These are phyloP conservation scores for Diarsia brunnea DNA, from an alignment of 2,888 invertebrate species.

Conservation along the genomic window DNA sequence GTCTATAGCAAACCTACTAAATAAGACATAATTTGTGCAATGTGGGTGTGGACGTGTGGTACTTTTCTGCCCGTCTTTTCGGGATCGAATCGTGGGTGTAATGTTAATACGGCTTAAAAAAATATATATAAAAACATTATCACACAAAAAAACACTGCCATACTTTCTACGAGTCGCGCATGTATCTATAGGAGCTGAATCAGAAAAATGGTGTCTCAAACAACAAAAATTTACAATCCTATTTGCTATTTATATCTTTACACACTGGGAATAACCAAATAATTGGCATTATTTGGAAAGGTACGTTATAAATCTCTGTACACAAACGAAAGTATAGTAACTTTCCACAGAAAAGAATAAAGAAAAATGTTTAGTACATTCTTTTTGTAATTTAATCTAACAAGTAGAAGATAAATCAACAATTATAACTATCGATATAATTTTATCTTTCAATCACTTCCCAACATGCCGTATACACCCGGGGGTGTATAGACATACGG, in stretches of 20 bases:
- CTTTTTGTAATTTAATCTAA: not conserved
- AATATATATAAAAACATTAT: too few species aligned
- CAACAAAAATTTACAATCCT: slow-evolving; percentile 12
- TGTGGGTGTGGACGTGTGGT: not conserved
- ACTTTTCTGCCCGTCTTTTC: too few species aligned
- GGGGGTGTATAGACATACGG: not conserved
- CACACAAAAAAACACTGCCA: too few species aligned
- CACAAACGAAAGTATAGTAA: not conserved
- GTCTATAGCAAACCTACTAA: too few species aligned
- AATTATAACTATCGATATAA: not conserved
- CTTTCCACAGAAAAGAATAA: not conserved
- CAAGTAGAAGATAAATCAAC: not conserved
- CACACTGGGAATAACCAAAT: not conserved
- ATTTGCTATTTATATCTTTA: slow-evolving; percentile 5
- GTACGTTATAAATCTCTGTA: not conserved
- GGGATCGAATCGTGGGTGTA: too few species aligned
- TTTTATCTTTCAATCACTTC: not conserved
- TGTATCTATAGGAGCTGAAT: too few species aligned
- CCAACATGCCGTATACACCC: not conserved
- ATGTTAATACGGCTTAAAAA: too few species aligned
- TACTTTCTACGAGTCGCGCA: too few species aligned
- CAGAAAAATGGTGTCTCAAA: not conserved
- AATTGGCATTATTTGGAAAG: not conserved
- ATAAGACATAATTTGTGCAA: too few species aligned
- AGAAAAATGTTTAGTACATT: not conserved